A percentile compares a stretch with the other conserved stretches of the same genome.
Evolutionary conservation across 2,888 invertebrate species (phyloP).

Genomic region (Ochropleura plecta): DNA sequence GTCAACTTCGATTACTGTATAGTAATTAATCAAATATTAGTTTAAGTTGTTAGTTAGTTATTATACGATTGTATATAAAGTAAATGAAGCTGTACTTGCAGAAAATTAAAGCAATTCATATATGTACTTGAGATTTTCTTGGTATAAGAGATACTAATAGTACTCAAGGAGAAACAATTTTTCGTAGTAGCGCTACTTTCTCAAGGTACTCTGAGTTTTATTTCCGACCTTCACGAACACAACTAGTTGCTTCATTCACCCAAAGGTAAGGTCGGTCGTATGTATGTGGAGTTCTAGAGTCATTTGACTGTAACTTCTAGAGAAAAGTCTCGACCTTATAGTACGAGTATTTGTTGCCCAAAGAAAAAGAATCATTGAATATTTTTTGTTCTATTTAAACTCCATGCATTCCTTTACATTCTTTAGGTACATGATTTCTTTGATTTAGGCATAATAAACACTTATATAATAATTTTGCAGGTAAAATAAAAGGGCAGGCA

Average conservation of each 20-base stretch:
- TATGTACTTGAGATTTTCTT: constrained; percentile 10
- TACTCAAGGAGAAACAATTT: constrained; percentile 32
- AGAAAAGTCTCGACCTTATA: not conserved
- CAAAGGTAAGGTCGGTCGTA: constrained; percentile 2
- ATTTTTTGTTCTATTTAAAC: not conserved
- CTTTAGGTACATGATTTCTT: not conserved
- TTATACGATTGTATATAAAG: not conserved
- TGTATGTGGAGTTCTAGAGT: not conserved
- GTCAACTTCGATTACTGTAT: not conserved
- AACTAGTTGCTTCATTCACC: constrained; percentile 46
- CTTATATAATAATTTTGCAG: not conserved
- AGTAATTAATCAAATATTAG: not conserved
- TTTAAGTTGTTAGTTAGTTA: not conserved
- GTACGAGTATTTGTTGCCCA: too few relatives aligned
- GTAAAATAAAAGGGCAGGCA: not conserved
- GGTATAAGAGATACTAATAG: constrained; percentile 26
- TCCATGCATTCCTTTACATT: not conserved
- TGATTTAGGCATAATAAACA: not conserved
- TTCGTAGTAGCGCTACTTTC: constrained; percentile 31
- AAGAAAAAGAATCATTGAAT: not conserved
- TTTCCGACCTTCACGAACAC: constrained; percentile 35
- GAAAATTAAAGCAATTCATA: constrained; percentile 14
- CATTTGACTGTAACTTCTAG: constrained; percentile 1
- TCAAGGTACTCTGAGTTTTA: constrained; percentile 39
- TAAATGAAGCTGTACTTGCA: constrained; percentile 10